Conservation (phyloP, 2,113 vertebrate species). For the Vidua macroura region DNA sequence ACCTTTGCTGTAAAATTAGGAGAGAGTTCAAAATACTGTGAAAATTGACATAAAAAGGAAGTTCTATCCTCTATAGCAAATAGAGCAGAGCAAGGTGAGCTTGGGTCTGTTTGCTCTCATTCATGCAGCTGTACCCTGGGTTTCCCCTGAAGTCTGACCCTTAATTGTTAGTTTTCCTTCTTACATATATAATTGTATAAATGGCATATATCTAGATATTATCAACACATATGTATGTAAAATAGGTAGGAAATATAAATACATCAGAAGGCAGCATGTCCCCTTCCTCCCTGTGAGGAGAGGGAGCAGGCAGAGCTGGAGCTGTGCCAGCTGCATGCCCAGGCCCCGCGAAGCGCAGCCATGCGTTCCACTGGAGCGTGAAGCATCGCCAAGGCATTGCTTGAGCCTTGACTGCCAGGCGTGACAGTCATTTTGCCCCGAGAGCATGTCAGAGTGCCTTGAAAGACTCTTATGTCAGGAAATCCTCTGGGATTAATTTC, state of each 20-base stretch:
- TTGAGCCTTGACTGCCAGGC: neutral
- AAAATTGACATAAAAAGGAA: neutral
- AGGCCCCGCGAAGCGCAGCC: neutral
- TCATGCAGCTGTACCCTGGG: neutral
- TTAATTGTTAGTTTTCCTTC: neutral
- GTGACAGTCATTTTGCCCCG: neutral
- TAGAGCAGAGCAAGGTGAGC: neutral
- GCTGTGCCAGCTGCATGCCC: neutral
- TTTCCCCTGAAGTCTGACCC: neutral
- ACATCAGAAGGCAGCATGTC: rapidly evolving
- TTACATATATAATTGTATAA: neutral
- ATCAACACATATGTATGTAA: rapidly evolving
- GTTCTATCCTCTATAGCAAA: neutral
- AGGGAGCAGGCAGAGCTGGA: neutral
- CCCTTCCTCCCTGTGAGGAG: neutral
- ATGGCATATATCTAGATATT: neutral
- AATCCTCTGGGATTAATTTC: constrained; percentile 37
- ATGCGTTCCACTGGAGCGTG: neutral
- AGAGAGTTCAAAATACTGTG: neutral
- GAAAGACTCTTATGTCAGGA: constrained; percentile 23
- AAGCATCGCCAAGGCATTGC: neutral
- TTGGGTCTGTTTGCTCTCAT: neutral
- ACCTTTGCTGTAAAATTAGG: neutral
- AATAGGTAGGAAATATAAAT: neutral
- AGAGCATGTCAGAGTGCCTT: constrained; percentile 19